A percentile compares a stretch with the other conserved stretches of the same genome.
These are phyloP conservation scores for Oophaga sylvatica DNA, from an alignment of 2,797 vertebrate species.

Conservation along the genomic window DNA sequence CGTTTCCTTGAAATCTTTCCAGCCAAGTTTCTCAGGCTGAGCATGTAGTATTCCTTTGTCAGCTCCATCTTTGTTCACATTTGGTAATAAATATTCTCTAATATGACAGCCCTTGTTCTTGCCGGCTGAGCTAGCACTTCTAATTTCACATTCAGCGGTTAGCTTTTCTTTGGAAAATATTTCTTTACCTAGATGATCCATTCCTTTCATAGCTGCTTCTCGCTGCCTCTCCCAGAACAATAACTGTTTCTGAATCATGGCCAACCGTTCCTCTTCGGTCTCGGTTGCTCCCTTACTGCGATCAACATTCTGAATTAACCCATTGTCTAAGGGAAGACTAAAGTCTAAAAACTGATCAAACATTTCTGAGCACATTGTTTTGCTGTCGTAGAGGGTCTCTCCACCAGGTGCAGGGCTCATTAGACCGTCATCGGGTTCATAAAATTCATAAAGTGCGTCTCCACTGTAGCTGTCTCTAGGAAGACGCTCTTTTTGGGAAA, in stretches of 20 bases:
- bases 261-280: conserved; percentile 81
- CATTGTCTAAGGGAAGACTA: conserved; percentile 68
- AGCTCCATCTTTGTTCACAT: conserved; percentile 2
- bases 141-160: conserved; percentile 68
- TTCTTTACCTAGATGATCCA: conserved; percentile 65
- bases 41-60: background rate
- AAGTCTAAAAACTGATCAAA: conserved; percentile 79
- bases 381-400: conserved; percentile 77
- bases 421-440: conserved; percentile 86
- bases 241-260: conserved; percentile 82
- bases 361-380: conserved; percentile 72
- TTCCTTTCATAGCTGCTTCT: conserved; percentile 71
- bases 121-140: conserved; percentile 63
- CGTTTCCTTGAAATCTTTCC: conserved; percentile 71
- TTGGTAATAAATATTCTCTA: conserved; percentile 62
- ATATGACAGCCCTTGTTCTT: conserved; percentile 69
- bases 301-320: conserved; percentile 72
- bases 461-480: conserved; percentile 97
- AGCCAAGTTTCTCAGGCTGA: conserved; percentile 66
- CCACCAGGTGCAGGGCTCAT: conserved; percentile 85
- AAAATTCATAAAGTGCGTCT: conserved; percentile 95
- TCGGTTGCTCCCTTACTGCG: conserved; percentile 79
- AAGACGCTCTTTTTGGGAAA: conserved; percentile 80
- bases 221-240: conserved; percentile 80
- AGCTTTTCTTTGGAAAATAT: conserved; percentile 66